Conservation (phyloP, 2,888 invertebrate species). For the Eupithecia subumbrata region DNA sequence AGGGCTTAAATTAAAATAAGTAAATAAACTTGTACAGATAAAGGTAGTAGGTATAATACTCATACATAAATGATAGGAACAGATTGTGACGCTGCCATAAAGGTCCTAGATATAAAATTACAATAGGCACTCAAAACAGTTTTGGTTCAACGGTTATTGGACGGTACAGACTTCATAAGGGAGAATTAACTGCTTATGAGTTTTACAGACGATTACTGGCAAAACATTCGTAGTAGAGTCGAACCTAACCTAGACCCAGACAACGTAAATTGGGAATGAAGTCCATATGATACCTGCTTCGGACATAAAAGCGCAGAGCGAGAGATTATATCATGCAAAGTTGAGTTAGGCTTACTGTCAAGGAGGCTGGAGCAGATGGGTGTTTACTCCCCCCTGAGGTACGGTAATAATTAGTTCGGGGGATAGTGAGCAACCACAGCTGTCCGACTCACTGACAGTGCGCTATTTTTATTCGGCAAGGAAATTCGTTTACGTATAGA, state of each 20-base stretch:
- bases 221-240: slow-evolving; percentile 11
- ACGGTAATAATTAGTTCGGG: too few relatives aligned
- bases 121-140: slow-evolving; percentile 48
- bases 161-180: slow-evolving; percentile 24
- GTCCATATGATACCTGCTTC: background rate
- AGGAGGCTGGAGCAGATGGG: too few relatives aligned
- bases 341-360: too few relatives aligned
- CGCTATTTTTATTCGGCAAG: too few relatives aligned
- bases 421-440: too few relatives aligned
- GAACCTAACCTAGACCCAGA: background rate
- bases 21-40: too few relatives aligned
- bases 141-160: slow-evolving; percentile 45
- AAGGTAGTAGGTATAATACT: too few relatives aligned
- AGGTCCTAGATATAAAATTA: slow-evolving; percentile 41
- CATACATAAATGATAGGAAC: background rate
- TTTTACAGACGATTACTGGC: slow-evolving; percentile 14
- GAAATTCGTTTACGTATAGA: too few relatives aligned
- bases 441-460: too few relatives aligned
- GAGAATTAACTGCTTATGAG: slow-evolving; percentile 35
- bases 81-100: slow-evolving; percentile 22
- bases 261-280: background rate
- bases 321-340: background rate
- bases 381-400: too few relatives aligned
- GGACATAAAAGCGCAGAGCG: background rate
- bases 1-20: too few relatives aligned